Conservation (phyloP, 2,797 vertebrate species). For the Pseudopleuronectes americanus region DNA sequence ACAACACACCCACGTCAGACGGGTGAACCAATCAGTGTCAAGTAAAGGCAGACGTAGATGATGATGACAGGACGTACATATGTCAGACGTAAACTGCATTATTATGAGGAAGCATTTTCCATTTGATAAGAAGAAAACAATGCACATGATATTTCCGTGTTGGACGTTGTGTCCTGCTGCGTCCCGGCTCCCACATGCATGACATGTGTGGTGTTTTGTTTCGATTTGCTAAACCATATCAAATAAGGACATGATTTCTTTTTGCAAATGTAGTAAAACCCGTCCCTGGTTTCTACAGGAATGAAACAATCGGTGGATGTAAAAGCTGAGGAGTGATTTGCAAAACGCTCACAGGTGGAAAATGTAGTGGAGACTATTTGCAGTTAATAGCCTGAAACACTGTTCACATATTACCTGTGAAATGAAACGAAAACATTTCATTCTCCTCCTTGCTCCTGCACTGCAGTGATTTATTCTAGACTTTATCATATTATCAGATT, state of each 20-base stretch:
- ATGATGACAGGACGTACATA: no score
- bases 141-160: no score
- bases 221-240: neutral
- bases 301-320: neutral
- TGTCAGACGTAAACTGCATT: no score
- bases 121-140: no score
- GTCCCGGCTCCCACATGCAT: no score
- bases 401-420: neutral
- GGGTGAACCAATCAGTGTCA: no score
- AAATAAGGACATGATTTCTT: neutral
- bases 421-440: slow-evolving; percentile 9
- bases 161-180: no score
- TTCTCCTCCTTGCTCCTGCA: neutral
- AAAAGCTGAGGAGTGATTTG: slow-evolving; percentile 3
- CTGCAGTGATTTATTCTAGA: neutral
- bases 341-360: neutral
- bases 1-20: no score
- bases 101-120: no score
- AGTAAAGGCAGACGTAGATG: no score
- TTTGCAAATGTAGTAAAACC: neutral
- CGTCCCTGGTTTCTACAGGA: neutral
- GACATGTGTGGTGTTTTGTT: no score
- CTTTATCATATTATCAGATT: slow-evolving; percentile 27
- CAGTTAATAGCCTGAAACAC: slow-evolving; percentile 3
- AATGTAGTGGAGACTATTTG: neutral